These are phyloP conservation scores for Drosophila quadrilineata DNA, from an alignment of 1,140 invertebrate species.

Conservation along the genomic window DNA sequence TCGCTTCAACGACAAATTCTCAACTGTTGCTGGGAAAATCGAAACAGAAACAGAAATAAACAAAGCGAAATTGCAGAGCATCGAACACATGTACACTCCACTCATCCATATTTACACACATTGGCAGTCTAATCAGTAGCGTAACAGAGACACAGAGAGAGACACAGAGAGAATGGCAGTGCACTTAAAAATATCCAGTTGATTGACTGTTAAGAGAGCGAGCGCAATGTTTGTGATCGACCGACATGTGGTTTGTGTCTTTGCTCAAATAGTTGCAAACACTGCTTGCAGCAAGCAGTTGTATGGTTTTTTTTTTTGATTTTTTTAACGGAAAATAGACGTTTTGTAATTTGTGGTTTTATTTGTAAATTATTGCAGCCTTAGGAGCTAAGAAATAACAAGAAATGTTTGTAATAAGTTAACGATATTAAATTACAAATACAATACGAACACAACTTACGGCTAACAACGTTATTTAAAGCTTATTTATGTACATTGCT, in stretches of 20 bases:
- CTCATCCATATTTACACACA: neutral
- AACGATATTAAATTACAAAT: conserved; percentile 61
- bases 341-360: conserved; percentile 11
- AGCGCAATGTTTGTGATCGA: conserved; percentile 8
- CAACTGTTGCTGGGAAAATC: conserved; percentile 58
- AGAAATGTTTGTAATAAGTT: conserved; percentile 44
- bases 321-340: no score
- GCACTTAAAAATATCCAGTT: conserved; percentile 26
- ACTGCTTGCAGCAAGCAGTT: no score
- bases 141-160: conserved; percentile 19
- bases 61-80: conserved; percentile 37
- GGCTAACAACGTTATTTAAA: conserved; percentile 59
- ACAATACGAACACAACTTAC: conserved; percentile 55
- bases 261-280: neutral
- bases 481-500: conserved; percentile 66
- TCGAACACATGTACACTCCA: neutral
- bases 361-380: conserved; percentile 48
- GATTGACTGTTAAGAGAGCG: neutral
- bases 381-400: conserved; percentile 62
- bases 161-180: neutral
- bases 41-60: conserved; percentile 60
- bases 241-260: conserved; percentile 1
- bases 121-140: neutral
- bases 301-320: no score
- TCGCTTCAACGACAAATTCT: conserved; percentile 39